phyloP scores from a whole-genome alignment of 37 sponge, comb jelly and placozoan genomes.

The Hexactinellida sp. region DNA sequence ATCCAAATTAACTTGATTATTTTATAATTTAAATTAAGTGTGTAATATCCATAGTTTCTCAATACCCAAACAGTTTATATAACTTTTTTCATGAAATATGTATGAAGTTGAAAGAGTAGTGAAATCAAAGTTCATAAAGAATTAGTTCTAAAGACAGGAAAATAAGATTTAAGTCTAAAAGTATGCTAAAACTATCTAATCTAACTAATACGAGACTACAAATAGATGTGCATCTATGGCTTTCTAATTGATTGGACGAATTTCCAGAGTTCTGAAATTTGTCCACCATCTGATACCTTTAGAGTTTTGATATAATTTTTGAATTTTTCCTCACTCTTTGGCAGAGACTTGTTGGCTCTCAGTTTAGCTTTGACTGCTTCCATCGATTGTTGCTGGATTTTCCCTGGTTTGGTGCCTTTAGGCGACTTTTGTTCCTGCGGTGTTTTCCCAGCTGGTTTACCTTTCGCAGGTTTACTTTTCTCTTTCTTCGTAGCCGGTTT shows the following conservation, averaged over 20 bases:
- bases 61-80: too few species aligned
- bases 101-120: too few species aligned
- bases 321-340: neutral
- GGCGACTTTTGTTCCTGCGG: neutral
- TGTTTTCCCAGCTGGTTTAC: neutral
- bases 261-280: constrained; percentile 1
- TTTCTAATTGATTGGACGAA: neutral
- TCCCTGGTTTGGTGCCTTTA: neutral
- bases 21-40: too few species aligned
- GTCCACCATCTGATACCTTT: neutral
- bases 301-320: neutral
- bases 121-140: too few species aligned
- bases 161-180: neutral
- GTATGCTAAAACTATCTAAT: neutral
- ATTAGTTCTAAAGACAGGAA: neutral
- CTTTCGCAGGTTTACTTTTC: neutral
- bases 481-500: neutral
- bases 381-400: neutral
- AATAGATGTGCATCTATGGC: neutral
- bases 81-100: too few species aligned
- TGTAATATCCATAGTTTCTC: too few species aligned
- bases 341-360: neutral
- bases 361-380: neutral
- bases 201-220: too few species aligned
- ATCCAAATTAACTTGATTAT: too few species aligned